Conservation (phyloP, 2,797 vertebrate species). For the Arctocebus calabarensis region DNA sequence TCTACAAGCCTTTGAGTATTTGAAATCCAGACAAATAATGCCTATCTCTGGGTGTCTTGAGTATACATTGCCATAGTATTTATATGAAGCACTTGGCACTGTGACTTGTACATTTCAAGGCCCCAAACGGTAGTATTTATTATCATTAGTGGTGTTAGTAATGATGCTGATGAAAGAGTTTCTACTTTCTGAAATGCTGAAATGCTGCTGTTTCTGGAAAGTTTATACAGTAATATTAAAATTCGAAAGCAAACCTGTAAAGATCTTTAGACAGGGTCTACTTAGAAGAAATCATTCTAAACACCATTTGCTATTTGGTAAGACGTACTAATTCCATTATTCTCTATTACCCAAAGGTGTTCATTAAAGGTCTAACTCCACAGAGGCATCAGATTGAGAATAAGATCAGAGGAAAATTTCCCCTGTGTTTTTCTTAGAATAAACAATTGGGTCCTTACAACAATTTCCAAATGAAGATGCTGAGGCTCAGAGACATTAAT, state of each 20-base stretch:
- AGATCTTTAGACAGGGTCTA: background rate
- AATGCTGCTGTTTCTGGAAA: background rate
- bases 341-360: background rate
- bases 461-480: background rate
- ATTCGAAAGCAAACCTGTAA: background rate
- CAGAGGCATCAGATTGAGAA: background rate
- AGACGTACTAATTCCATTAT: background rate
- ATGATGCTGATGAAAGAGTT: background rate
- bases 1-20: background rate
- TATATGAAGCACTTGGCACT: background rate
- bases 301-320: background rate
- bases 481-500: background rate
- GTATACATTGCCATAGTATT: background rate
- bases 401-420: background rate
- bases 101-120: background rate
- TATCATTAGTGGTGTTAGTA: background rate
- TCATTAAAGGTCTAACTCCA: background rate
- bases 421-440: background rate
- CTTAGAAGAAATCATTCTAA: background rate
- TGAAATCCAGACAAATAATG: constrained; percentile 58
- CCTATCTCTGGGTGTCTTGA: background rate
- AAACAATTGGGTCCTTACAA: background rate
- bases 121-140: background rate
- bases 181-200: background rate
- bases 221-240: background rate